Evolutionary conservation across 2,888 invertebrate genomes (phyloP).

Genomic region (Diaphora mendica): DNA sequence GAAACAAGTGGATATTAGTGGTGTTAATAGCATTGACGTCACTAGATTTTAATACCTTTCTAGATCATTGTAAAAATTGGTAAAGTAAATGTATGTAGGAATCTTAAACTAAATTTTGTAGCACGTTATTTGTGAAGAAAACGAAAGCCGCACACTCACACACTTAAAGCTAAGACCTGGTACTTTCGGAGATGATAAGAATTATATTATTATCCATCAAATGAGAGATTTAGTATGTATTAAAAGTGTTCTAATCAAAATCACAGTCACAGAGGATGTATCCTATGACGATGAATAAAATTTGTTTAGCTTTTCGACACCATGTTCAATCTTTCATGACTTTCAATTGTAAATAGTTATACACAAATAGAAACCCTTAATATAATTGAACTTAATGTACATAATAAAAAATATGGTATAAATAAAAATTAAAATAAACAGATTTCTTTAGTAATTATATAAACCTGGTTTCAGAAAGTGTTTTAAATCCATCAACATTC

Average conservation of each 20-base stretch:
- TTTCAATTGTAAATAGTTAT: no score
- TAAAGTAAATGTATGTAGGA: background rate
- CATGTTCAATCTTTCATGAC: no score
- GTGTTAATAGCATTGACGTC: constrained; percentile 15
- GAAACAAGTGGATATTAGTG: constrained; percentile 54
- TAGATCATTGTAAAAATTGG: background rate
- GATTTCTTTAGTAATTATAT: no score
- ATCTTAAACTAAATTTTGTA: background rate
- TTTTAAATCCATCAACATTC: no score
- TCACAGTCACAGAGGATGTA: no score
- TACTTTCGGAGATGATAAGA: background rate
- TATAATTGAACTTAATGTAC: no score
- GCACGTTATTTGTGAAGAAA: background rate
- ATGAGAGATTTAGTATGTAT: background rate
- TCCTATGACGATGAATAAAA: no score
- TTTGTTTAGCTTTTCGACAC: no score
- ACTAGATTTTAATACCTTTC: constrained; percentile 6
- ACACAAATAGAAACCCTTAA: no score
- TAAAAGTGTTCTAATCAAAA: background rate
- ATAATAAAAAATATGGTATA: no score
- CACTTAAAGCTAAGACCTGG: background rate
- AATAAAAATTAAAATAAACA: no score
- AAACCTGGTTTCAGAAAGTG: no score
- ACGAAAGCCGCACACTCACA: background rate
- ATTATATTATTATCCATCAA: background rate